A percentile compares a stretch with the other conserved stretches of the same genome.
Conservation (phyloP, 1,140 invertebrate species). For the Drosophila bocki region DNA sequence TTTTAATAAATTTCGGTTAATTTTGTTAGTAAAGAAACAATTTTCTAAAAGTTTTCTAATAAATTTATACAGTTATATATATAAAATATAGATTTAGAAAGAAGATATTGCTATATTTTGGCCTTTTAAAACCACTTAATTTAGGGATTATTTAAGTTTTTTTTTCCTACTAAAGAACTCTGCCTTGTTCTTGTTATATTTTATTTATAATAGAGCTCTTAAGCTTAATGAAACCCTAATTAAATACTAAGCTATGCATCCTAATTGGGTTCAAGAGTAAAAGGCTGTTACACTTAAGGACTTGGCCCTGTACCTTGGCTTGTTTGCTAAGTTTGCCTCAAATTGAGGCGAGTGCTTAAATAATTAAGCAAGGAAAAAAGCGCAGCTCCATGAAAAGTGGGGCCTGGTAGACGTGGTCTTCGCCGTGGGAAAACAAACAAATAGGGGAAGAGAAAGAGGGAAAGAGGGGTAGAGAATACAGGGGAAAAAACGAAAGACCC, state of each 20-base stretch:
- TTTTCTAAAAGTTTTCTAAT: background rate
- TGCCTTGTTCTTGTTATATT: background rate
- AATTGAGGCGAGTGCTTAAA: slow-evolving; percentile 33
- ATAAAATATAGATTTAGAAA: background rate
- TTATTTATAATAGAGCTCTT: background rate
- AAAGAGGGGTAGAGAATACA: background rate
- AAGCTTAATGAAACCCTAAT: background rate
- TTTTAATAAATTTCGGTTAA: background rate
- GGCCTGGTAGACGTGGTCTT: slow-evolving; percentile 7
- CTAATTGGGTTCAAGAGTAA: background rate
- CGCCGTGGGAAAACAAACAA: slow-evolving; percentile 37
- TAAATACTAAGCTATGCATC: background rate
- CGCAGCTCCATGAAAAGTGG: slow-evolving; percentile 19
- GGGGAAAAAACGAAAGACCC: background rate
- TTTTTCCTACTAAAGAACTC: background rate
- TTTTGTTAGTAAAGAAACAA: background rate
- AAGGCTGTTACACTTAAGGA: background rate
- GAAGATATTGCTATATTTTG: background rate
- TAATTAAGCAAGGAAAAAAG: slow-evolving; percentile 43
- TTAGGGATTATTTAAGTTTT: background rate
- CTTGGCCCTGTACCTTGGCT: background rate
- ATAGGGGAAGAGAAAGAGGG: background rate
- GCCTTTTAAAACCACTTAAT: background rate
- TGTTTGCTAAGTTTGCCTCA: slow-evolving; percentile 19
- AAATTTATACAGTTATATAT: background rate